Evolutionary conservation across 2,888 invertebrate genomes (phyloP).

Genomic region (Heliconius erato): DNA sequence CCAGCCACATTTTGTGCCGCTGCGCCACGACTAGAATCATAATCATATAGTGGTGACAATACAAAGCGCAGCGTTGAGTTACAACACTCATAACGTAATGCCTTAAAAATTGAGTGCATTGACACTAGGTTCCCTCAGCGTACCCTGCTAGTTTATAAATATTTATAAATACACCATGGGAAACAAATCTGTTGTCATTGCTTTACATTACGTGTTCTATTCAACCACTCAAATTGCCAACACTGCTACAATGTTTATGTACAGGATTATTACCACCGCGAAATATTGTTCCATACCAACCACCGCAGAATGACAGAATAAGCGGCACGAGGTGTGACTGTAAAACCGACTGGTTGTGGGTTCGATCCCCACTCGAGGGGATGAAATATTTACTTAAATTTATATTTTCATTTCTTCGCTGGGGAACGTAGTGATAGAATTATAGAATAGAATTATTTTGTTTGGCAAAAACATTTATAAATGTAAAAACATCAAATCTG

Average conservation of each 20-base stretch:
- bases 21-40: no score
- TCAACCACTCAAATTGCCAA: slow-evolving; percentile 44
- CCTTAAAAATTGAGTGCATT: not conserved
- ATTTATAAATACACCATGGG: not conserved
- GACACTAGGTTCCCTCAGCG: not conserved
- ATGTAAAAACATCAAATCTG: not conserved
- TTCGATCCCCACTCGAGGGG: no score
- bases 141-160: not conserved
- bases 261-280: slow-evolving; percentile 50
- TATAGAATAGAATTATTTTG: not conserved
- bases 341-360: no score
- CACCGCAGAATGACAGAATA: slow-evolving; percentile 21
- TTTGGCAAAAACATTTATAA: slow-evolving; percentile 22
- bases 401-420: no score
- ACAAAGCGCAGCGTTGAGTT: not conserved
- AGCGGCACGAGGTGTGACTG: no score
- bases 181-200: slow-evolving; percentile 42
- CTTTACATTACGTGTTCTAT: slow-evolving; percentile 48
- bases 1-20: no score
- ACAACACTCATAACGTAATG: not conserved
- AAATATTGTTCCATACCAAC: slow-evolving; percentile 37
- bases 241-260: slow-evolving; percentile 40
- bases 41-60: not conserved
- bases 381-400: no score
- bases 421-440: no score